Percentiles rank a stretch among this genome's conserved stretches.
phyloP scores from a whole-genome alignment of 2,113 vertebrate genomes.

The Oreochromis tanganicae region DNA sequence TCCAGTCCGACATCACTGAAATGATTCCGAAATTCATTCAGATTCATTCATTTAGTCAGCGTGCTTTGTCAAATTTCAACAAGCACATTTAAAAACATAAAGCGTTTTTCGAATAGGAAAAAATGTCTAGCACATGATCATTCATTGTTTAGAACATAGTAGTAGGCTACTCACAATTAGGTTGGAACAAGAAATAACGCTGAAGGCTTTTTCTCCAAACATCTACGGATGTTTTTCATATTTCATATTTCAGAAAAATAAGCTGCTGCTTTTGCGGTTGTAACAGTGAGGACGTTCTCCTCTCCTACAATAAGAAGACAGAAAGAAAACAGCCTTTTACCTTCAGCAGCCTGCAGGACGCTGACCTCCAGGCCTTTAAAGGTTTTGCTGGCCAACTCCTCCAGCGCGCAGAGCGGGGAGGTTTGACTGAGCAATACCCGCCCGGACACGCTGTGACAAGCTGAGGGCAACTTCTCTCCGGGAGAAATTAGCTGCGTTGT shows the following conservation, averaged over 20 bases:
- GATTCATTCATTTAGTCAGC: not conserved
- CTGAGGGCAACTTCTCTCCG: constrained; percentile 80
- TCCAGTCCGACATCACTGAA: not conserved
- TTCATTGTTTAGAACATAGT: not conserved
- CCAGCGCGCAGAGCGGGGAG: constrained; percentile 93
- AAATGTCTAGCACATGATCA: no score
- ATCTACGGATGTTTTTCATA: not conserved
- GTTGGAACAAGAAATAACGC: not conserved
- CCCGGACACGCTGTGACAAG: constrained; percentile 76
- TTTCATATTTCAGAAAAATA: not conserved
- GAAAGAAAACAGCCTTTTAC: constrained; percentile 65
- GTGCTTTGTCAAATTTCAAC: not conserved
- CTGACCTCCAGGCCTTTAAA: constrained; percentile 98
- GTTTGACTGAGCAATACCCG: constrained; percentile 87
- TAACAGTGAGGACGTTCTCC: not conserved
- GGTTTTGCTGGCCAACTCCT: constrained; percentile 97
- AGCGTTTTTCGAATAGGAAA: not conserved
- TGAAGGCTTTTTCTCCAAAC: not conserved
- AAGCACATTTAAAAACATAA: no score
- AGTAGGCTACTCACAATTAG: not conserved
- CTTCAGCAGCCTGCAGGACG: constrained; percentile 93
- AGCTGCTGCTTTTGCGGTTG: not conserved
- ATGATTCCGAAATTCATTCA: not conserved
- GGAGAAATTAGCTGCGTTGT: constrained; percentile 82
- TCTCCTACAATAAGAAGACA: not conserved